Evolutionary conservation across 2,113 vertebrate genomes (phyloP).

Genomic region (Tor tambroides): DNA sequence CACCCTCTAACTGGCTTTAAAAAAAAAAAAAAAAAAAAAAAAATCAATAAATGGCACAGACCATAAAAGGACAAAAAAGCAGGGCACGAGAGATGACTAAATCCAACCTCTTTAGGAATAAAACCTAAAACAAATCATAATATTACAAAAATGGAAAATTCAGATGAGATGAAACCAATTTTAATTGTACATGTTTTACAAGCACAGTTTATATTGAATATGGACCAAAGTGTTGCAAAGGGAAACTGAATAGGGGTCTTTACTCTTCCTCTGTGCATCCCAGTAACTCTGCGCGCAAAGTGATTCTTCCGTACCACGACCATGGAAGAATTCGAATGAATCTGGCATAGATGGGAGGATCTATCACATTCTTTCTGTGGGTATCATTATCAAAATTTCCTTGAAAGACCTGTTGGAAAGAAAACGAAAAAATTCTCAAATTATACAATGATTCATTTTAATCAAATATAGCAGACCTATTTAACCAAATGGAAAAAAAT

Average conservation of each 20-base stretch:
- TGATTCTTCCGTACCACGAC: conserved; percentile 99
- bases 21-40: conserved; percentile 64
- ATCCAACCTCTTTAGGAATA: background rate
- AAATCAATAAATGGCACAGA: conserved; percentile 56
- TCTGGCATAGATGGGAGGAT: conserved; percentile 88
- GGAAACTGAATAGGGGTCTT: conserved; percentile 59
- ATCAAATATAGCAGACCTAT: background rate
- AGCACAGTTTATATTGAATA: conserved; percentile 85
- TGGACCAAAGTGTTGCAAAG: conserved; percentile 61
- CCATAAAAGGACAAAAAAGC: conserved; percentile 66
- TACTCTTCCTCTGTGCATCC: conserved; percentile 93
- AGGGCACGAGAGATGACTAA: conserved; percentile 56
- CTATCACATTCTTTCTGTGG: conserved; percentile 97
- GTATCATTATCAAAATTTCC: conserved; percentile 99
- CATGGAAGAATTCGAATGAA: conserved; percentile 93
- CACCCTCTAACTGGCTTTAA: conserved; percentile 47
- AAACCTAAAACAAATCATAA: conserved; percentile 79
- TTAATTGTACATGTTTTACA: conserved; percentile 81
- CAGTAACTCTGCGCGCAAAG: conserved; percentile 91
- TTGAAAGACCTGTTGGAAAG: conserved; percentile 89
- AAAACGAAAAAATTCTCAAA: background rate
- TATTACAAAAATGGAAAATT: conserved; percentile 76
- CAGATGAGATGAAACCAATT: conserved; percentile 78
- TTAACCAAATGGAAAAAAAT: background rate
- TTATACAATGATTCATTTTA: background rate